Percentiles rank a stretch among this genome's conserved stretches.
Conservation (phyloP, 1,140 invertebrate species). For the Riptortus pedestris region DNA sequence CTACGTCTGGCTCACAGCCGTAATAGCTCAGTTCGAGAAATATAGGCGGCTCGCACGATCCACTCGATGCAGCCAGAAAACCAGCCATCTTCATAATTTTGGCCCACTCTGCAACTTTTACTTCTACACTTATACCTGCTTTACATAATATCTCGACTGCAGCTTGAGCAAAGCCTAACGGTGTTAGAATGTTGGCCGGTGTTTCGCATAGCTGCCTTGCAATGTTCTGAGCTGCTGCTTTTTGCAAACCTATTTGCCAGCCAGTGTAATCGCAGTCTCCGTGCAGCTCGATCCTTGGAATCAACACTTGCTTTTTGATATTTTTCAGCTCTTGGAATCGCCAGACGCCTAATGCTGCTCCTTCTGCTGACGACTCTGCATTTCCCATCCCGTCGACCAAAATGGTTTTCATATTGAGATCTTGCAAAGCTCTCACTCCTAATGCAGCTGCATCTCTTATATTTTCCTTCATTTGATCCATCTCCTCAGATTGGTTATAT, state of each 20-base stretch:
- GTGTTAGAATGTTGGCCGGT: constrained; percentile 54
- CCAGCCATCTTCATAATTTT: constrained; percentile 50
- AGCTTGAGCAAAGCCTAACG: constrained; percentile 46
- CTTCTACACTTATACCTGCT: constrained; percentile 41
- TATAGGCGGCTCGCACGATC: constrained; percentile 49
- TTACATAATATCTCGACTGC: constrained; percentile 40
- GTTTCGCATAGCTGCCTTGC: constrained; percentile 49
- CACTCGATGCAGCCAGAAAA: constrained; percentile 49
- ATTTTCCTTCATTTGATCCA: constrained; percentile 42
- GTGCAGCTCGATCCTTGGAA: constrained; percentile 28
- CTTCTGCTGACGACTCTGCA: constrained; percentile 45
- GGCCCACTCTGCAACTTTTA: constrained; percentile 47
- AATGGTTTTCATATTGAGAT: constrained; percentile 38
- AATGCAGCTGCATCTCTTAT: constrained; percentile 40
- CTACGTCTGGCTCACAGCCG: constrained; percentile 38
- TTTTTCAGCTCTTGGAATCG: constrained; percentile 45
- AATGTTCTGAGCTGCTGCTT: constrained; percentile 52
- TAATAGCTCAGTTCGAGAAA: constrained; percentile 49
- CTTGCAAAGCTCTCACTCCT: constrained; percentile 37
- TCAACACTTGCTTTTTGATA: constrained; percentile 35
- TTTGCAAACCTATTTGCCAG: constrained; percentile 46
- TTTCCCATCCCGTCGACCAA: constrained; percentile 44
- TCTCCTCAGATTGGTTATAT: constrained; percentile 39
- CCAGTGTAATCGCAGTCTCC: constrained; percentile 38
- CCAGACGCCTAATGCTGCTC: constrained; percentile 38